phyloP scores from a whole-genome alignment of 2,888 invertebrate species.

The Polydrusus pterygomalis region DNA sequence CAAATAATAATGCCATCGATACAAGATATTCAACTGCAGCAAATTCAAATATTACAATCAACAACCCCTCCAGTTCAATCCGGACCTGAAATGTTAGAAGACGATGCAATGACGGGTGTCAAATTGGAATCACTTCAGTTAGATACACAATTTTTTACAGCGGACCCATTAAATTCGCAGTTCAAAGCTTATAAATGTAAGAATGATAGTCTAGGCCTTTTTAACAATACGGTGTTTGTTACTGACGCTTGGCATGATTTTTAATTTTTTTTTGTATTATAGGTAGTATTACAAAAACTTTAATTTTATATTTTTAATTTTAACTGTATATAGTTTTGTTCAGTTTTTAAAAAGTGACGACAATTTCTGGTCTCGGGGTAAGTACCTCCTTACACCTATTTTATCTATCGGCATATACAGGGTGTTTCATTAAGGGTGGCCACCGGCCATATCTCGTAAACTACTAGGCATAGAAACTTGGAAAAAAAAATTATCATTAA shows the following conservation, averaged over 20 bases:
- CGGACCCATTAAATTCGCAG: conserved; percentile 59
- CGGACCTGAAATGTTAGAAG: conserved; percentile 56
- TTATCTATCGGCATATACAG: neutral
- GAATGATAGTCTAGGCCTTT: conserved; percentile 17
- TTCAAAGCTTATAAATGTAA: conserved; percentile 63
- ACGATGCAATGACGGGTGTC: conserved; percentile 60
- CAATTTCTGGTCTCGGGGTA: too few species aligned
- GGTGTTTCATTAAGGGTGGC: too few species aligned
- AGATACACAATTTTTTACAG: conserved; percentile 61
- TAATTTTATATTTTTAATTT: neutral
- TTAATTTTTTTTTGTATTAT: conserved; percentile 5
- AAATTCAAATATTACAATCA: conserved; percentile 61
- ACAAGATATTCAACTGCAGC: conserved; percentile 62
- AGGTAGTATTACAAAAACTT: neutral
- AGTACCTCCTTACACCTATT: too few species aligned
- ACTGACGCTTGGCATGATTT: conserved; percentile 27
- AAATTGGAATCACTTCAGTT: conserved; percentile 63
- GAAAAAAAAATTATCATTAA: too few species aligned
- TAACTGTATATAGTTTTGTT: neutral
- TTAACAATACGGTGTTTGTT: conserved; percentile 18
- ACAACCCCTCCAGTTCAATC: conserved; percentile 29
- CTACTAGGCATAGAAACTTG: too few species aligned
- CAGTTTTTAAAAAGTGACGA: too few species aligned
- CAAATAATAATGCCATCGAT: conserved; percentile 64
- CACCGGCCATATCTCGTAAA: too few species aligned